Base-by-base conservation (phyloP, 1,140 invertebrate species). In the Ceratina australensis region DNA sequence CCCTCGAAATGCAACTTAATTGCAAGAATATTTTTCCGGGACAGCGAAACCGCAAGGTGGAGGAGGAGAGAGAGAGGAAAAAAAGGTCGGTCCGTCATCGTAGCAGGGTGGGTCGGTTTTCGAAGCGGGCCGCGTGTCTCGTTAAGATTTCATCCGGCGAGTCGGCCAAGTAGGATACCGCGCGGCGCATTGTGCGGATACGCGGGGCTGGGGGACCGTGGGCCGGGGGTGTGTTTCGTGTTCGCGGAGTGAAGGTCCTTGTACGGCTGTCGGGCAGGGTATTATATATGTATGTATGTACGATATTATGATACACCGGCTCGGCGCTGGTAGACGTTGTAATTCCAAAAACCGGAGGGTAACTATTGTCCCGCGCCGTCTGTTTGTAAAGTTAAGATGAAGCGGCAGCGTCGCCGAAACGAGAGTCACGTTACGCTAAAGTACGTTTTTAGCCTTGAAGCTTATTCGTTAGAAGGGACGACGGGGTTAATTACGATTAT, bases 231-330 rank as follows among this genome's bases (percentile, higher is more conserved):
- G 65, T 74, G 68, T 80, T 76, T 74, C 83, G 83, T 84, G 83
- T 84, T 84, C 73, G 71, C 73, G 61, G 68, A 84, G 79, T 65
- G 83, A 84, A 84, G 83, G 79, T 84, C 74, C 82, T 77, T 81
- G 83, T 84, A 84, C 78, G 50, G 79, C 83, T 84, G 83, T 84
- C 83, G 79, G 78, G 66, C 82, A 67, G 50, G 76, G 77, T 72
- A 85, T 85, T 84, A 83, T 84, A 82, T 77, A 84, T 85, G 79
- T 84, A 78, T 76, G 78, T 83, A 84, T 78, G 72, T 71, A 74
- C 74, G 79, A 84, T 84, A 84, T 84, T 84, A 84, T 74, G 83
- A 84, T 84, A 84, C 67, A n/a, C 28, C 18, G 75, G 26, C 77
- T 63, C 69, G 12, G 52, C 13, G 52, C 33, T 42, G 47, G 81